Base-by-base conservation (phyloP, 1,140 invertebrate species). In the Pseudomyrmex dendroicus region DNA sequence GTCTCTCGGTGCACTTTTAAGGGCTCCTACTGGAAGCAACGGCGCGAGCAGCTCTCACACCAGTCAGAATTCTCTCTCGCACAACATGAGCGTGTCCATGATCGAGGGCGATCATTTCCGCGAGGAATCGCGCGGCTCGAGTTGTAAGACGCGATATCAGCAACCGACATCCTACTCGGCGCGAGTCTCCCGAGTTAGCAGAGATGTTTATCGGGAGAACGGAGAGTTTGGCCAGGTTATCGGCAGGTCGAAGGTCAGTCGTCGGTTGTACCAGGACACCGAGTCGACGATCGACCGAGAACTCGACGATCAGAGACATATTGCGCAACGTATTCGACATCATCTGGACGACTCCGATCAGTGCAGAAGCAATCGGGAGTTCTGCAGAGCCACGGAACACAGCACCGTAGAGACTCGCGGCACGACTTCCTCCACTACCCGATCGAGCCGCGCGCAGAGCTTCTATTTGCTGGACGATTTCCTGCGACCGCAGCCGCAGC, bases 391-490 rank as follows among this genome's bases (percentile, higher is more conserved):
- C 0, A 10, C 54, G 20, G 90, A 90, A n/a, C 74, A 85, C 44
- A 76, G 73, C 20, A 63, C 85, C 22, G 57, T 63, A 1, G 89
- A 91, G 46, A 87, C 78, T 0, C 87, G 91, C 25, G 87, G 84
- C 44, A 87, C 73, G 8, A 86, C 84, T 35, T 35, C 35, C 2
- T 91, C 89, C 25, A 84, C 88, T 20, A 92, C 89, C 15, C 89
- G 92, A 59, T 94, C 94, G 2, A 92, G 90, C 8, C 86, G 93
- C 0, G 95, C 95, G 2, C 94, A 95, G 77, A 95, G 94, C 82
- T 95, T 95, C 66, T 95, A 95, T 84, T 90, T 95, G 1, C 88
- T 95, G 10, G 95, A 95, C 74, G 95, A 95, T 72, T 95, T 95
- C 54, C 83, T 95, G 64, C 91, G 92, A n/a, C 95, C 95, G 0